Conservation (phyloP, 2,113 vertebrate genomes). For the Fukomys damarensis region DNA sequence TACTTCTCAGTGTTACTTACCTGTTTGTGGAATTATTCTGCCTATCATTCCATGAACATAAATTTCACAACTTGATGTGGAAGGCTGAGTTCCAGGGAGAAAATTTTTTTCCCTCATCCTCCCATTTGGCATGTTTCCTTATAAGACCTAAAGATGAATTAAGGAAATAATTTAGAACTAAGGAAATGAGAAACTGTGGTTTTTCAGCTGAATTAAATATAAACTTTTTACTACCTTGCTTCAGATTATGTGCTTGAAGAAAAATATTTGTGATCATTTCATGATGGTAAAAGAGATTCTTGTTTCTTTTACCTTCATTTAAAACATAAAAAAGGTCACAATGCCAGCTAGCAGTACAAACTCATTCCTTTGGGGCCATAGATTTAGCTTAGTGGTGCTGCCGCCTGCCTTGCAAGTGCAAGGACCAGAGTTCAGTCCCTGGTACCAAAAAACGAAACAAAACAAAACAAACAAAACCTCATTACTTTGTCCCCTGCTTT, state of each 20-base stretch:
- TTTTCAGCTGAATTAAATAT: neutral
- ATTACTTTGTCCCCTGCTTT: neutral
- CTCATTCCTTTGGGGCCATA: neutral
- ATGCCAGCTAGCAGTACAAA: neutral
- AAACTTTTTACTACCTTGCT: slow-evolving; percentile 10
- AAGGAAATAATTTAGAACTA: slow-evolving; percentile 7
- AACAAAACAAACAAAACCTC: too few species aligned
- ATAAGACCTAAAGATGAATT: neutral
- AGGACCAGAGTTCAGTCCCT: too few species aligned
- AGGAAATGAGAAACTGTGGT: too few species aligned
- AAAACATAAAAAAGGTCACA: neutral
- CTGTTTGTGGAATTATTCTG: neutral
- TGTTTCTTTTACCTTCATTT: neutral
- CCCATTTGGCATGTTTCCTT: neutral
- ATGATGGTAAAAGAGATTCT: neutral
- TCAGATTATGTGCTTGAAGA: neutral
- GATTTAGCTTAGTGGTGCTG: too few species aligned
- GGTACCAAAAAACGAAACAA: too few species aligned
- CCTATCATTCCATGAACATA: neutral
- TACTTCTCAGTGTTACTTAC: neutral
- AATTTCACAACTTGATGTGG: neutral
- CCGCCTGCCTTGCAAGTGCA: too few species aligned
- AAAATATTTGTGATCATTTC: neutral
- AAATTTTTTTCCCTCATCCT: neutral
- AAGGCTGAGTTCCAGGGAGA: neutral